Evolutionary conservation across 2,888 invertebrate genomes (phyloP).

Genomic region (Perithous albicinctus): DNA sequence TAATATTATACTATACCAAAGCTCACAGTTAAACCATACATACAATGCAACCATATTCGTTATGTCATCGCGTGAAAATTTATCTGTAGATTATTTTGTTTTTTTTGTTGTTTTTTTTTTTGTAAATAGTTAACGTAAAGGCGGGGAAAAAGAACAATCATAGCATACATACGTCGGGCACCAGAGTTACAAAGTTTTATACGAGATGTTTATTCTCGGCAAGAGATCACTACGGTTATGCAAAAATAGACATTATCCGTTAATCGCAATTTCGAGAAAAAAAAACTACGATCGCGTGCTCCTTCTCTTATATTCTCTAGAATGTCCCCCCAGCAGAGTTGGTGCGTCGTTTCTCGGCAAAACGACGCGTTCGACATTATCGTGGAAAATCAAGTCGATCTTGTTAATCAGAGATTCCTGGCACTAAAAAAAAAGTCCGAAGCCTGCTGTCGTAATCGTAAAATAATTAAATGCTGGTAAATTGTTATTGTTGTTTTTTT

Average conservation of each 20-base stretch:
- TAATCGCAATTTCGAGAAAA: conserved; percentile 41
- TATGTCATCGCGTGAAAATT: conserved; percentile 63
- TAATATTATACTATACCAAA: conserved; percentile 74
- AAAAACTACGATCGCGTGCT: conserved; percentile 35
- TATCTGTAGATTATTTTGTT: conserved; percentile 71
- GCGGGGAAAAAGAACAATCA: conserved; percentile 74
- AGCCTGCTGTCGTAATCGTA: conserved; percentile 13
- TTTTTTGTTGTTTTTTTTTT: no score
- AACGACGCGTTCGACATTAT: background rate
- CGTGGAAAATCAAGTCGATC: background rate
- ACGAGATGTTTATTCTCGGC: conserved; percentile 76
- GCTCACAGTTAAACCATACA: conserved; percentile 79
- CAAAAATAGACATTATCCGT: conserved; percentile 84
- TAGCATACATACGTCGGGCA: conserved; percentile 76
- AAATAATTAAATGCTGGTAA: background rate
- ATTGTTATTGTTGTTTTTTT: background rate
- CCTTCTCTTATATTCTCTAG: conserved; percentile 19
- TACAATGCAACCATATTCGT: conserved; percentile 71
- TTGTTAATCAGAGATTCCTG: background rate
- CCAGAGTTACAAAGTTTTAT: conserved; percentile 73
- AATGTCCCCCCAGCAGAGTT: background rate
- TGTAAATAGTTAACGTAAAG: conserved; percentile 75
- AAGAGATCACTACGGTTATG: conserved; percentile 86
- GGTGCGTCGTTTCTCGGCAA: conserved; percentile 16
- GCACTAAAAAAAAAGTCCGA: background rate